These are phyloP conservation scores for Cecidostiba fungosa DNA, from an alignment of 2,888 invertebrate species.

Conservation along the genomic window DNA sequence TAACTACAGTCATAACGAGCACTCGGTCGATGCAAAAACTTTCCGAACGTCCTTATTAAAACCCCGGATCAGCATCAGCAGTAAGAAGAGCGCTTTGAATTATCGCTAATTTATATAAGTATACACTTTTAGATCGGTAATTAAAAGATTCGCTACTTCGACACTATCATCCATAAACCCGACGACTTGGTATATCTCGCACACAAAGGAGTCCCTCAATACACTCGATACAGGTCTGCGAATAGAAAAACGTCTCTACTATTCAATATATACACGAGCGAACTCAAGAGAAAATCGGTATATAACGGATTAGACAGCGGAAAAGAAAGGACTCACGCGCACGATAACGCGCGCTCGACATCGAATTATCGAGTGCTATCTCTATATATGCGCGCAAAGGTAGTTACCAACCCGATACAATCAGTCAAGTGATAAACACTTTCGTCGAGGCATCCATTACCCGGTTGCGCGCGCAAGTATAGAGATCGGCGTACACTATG, in stretches of 20 bases:
- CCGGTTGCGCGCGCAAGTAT: background rate
- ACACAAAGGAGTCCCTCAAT: background rate
- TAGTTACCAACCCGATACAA: conserved; percentile 29
- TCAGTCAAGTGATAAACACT: conserved; percentile 55
- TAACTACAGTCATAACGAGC: background rate
- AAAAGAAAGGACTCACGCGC: background rate
- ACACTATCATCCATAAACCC: background rate
- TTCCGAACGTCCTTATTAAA: background rate
- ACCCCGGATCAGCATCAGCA: too few species aligned
- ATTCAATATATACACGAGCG: background rate
- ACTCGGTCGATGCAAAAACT: background rate
- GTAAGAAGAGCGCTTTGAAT: too few species aligned
- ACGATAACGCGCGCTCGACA: background rate
- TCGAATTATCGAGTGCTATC: conserved; percentile 55
- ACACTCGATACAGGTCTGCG: too few species aligned
- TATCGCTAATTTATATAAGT: background rate
- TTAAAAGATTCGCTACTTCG: background rate
- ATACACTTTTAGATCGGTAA: background rate
- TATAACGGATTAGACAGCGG: background rate
- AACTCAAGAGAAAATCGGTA: background rate
- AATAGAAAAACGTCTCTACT: background rate
- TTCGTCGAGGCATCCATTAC: conserved; percentile 50
- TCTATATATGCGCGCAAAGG: conserved; percentile 53
- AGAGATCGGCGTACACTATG: background rate
- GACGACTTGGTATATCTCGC: background rate